A percentile compares a stretch with the other conserved stretches of the same genome.
phyloP scores from a whole-genome alignment of 2,888 invertebrate species.

The Dione juno region DNA sequence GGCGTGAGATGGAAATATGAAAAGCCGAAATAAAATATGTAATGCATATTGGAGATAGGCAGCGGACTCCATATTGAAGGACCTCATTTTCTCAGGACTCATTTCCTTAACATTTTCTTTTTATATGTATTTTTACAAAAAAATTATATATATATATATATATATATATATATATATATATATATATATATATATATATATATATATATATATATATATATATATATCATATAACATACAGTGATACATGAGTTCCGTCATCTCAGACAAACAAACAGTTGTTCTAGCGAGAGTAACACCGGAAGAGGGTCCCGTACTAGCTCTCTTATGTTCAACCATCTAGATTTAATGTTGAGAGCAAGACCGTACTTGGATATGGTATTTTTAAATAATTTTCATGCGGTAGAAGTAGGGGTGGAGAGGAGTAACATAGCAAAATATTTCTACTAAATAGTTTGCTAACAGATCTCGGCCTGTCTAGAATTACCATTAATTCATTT shows the following conservation, averaged over 20 bases:
- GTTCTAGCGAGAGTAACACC: constrained; percentile 69
- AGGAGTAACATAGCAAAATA: no score
- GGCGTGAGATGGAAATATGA: constrained; percentile 59
- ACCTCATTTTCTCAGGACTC: constrained; percentile 29
- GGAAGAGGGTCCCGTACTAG: constrained; percentile 69
- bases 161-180: constrained; percentile 1
- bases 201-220: not conserved
- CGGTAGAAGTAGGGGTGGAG: not conserved
- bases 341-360: constrained; percentile 54
- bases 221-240: constrained; percentile 25
- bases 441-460: no score
- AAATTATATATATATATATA: not conserved
- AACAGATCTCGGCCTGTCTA: no score
- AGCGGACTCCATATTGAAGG: constrained; percentile 70
- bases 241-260: constrained; percentile 37
- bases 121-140: not conserved
- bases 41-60: constrained; percentile 75
- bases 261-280: constrained; percentile 77
- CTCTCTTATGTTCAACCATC: constrained; percentile 80
- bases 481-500: no score
- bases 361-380: constrained; percentile 43
- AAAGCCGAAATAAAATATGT: constrained; percentile 74
- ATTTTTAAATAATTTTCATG: constrained; percentile 8
- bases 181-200: constrained; percentile 1
- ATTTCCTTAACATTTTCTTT: constrained; percentile 21